phyloP scores from a whole-genome alignment of 2,888 invertebrate species.

The Andrena marginata region DNA sequence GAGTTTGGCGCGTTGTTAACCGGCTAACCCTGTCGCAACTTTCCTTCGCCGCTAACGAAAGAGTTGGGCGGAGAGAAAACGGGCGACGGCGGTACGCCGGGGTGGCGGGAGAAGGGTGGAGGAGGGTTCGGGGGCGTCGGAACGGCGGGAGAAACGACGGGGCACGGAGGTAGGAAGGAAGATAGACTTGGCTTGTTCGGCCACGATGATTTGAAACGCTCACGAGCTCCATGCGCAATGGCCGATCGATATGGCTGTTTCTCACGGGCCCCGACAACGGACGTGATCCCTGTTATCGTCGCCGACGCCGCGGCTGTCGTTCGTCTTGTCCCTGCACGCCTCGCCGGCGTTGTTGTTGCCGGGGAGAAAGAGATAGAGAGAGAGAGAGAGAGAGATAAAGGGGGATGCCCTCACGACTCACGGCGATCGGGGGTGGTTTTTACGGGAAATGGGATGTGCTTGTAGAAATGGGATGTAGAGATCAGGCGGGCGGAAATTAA shows the following conservation, averaged over 20 bases:
- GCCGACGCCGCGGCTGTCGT: constrained; percentile 14
- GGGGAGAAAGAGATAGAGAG: too few species aligned
- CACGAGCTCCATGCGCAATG: constrained; percentile 65
- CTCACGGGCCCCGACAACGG: constrained; percentile 61
- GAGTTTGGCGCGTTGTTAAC: constrained; percentile 69
- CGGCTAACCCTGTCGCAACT: constrained; percentile 57
- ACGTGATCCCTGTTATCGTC: constrained; percentile 66
- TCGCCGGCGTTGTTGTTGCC: constrained; percentile 26
- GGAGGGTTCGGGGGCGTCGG: background rate
- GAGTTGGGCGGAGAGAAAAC: background rate
- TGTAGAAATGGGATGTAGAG: constrained; percentile 14
- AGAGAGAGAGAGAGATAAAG: constrained; percentile 56
- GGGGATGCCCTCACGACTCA: constrained; percentile 34
- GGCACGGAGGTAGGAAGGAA: background rate
- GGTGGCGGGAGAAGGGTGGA: background rate
- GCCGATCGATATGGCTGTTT: constrained; percentile 70
- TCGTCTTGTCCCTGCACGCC: constrained; percentile 10
- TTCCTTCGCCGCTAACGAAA: constrained; percentile 28
- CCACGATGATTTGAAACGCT: constrained; percentile 66
- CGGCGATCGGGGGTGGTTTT: constrained; percentile 42
- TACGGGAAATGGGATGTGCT: constrained; percentile 24
- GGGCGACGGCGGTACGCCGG: background rate
- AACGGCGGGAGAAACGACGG: background rate
- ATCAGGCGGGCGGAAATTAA: constrained; percentile 44
- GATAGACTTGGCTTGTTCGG: constrained; percentile 45